These are phyloP conservation scores for Platichthys stellatus DNA, from an alignment of 2,113 vertebrate genomes.

Conservation along the genomic window DNA sequence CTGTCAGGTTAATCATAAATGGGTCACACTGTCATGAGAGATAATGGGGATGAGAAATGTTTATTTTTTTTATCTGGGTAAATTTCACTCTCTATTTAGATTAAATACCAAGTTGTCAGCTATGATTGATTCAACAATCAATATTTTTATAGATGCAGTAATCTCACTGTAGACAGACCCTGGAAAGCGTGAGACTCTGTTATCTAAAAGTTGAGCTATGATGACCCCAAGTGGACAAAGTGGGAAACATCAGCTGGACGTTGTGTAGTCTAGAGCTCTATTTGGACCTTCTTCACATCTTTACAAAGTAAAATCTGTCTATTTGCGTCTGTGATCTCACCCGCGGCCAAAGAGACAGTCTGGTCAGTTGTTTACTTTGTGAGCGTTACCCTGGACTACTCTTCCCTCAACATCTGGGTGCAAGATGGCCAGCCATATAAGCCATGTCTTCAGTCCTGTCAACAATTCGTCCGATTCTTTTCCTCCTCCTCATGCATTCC, in stretches of 20 bases:
- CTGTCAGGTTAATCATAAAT: background rate
- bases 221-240: constrained; percentile 66
- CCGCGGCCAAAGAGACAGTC: constrained; percentile 1
- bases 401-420: constrained; percentile 64
- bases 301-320: constrained; percentile 2
- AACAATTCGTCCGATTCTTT: constrained; percentile 7
- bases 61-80: background rate
- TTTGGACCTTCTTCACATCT: background rate
- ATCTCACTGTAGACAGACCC: background rate
- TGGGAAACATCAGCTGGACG: background rate
- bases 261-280: background rate
- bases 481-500: constrained; percentile 21
- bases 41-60: background rate
- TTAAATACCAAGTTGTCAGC: background rate
- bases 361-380: constrained; percentile 43
- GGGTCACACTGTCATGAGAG: background rate
- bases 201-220: constrained; percentile 34
- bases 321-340: constrained; percentile 38
- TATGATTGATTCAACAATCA: background rate
- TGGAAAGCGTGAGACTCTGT: too few species aligned
- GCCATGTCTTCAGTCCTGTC: constrained; percentile 34
- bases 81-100: too few species aligned
- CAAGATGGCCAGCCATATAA: constrained; percentile 63
- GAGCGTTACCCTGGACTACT: constrained; percentile 38
- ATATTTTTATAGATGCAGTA: background rate